Base-by-base conservation (phyloP, 2,797 vertebrate genomes). In the Pogonophryne albipinna region DNA sequence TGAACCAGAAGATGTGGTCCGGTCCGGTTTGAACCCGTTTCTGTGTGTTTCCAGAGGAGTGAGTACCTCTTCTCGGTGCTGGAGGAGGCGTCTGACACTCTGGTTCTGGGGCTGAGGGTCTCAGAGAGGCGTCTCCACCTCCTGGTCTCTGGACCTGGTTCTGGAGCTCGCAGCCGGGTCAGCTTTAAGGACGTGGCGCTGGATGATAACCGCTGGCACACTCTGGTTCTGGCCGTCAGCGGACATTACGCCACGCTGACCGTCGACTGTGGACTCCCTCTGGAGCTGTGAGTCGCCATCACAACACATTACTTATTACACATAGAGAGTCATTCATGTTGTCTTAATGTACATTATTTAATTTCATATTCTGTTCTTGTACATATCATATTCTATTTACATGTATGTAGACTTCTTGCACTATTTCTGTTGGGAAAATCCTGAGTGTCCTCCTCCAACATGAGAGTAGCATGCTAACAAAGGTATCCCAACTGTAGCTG, bases 61-160 rank as follows among this genome's bases (percentile, higher is more conserved):
- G 95, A 99, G 84, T 98, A 97, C 76, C 75, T 99, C 86, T 94
- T 99, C 79, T 93, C 97, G 0, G 63, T 98, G 90, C 81, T 98
- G 93, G 85, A 90, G 0, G 95, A 96, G 66, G 91, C 86, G 14
- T 92, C 91, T 6, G 91, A 94, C 52, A 9, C 78, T 0, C 84
- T 97, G 71, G 85, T 97, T 83, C 89, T 99, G 2, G 97, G 97
- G 57, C 89, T 98, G 71, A 94, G 95, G 1, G 88, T 96, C 17
- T 95, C 95, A 1, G 82, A 92, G 58, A 79, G 90, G 66, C 94
- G 91, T 67, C 90, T 99, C 14, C 97, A 98, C 79, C 93, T 99
- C 70, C 82, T 98, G 57, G 50, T 60, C 38, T 51, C 15, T 1
- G 4, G 45, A 9, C 41, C 85, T 0, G n/a, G n/a, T n/a, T n/a